phyloP scores from a whole-genome alignment of 1,140 invertebrate genomes.

The Brachionus rubens region DNA sequence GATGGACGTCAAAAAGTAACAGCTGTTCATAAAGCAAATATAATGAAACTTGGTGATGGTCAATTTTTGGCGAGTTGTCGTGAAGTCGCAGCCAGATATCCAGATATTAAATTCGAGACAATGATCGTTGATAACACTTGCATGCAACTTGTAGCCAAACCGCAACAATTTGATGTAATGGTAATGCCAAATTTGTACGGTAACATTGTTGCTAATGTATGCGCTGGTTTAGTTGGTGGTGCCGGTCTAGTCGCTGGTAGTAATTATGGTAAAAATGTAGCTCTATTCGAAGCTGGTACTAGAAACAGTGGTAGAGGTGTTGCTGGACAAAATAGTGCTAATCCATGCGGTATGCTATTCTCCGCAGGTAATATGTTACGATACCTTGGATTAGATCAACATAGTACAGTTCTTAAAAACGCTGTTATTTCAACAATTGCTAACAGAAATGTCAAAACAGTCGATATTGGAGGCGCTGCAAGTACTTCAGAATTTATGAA shows the following conservation, averaged over 20 bases:
- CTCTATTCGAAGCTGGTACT: slow-evolving; percentile 43
- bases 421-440: slow-evolving; percentile 28
- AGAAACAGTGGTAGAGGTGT: slow-evolving; percentile 43
- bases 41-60: slow-evolving; percentile 95
- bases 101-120: slow-evolving; percentile 85
- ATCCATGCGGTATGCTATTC: slow-evolving; percentile 44
- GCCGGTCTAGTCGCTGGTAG: slow-evolving; percentile 34
- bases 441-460: slow-evolving; percentile 66
- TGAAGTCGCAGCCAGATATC: slow-evolving; percentile 76
- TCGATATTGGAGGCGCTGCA: slow-evolving; percentile 85
- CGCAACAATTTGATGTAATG: slow-evolving; percentile 97
- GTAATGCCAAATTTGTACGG: slow-evolving; percentile 96
- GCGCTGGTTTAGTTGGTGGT: slow-evolving; percentile 70
- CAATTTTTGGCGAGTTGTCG: slow-evolving; percentile 83
- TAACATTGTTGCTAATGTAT: slow-evolving; percentile 94
- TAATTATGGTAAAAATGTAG: slow-evolving; percentile 45
- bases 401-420: slow-evolving; percentile 38
- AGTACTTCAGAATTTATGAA: slow-evolving; percentile 90
- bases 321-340: slow-evolving; percentile 46
- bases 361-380: slow-evolving; percentile 38
- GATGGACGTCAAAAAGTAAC: slow-evolving; percentile 76
- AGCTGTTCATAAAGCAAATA: slow-evolving; percentile 93
- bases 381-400: slow-evolving; percentile 44
- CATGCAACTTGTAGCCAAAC: slow-evolving; percentile 93
- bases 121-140: slow-evolving; percentile 99